These are phyloP conservation scores for Alauda arvensis DNA, from an alignment of 2,797 vertebrate species.

Conservation along the genomic window DNA sequence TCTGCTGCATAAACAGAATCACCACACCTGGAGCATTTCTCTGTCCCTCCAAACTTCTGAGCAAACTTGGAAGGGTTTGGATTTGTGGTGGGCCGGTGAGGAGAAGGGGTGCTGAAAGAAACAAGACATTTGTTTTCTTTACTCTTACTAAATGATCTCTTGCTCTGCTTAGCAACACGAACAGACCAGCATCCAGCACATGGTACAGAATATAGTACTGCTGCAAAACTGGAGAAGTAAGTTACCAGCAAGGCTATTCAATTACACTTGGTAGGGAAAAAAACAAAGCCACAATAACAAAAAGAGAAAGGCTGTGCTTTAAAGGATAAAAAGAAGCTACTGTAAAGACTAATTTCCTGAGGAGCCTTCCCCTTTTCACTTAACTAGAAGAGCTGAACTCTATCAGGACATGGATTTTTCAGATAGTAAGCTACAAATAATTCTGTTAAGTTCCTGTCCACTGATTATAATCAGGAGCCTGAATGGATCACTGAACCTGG, in stretches of 20 bases:
- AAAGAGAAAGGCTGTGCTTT: background rate
- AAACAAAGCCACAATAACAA: background rate
- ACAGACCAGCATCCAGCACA: background rate
- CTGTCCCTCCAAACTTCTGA: constrained; percentile 89
- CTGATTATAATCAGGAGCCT: background rate
- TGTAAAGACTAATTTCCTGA: background rate
- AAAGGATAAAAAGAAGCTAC: background rate
- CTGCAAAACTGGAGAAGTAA: background rate
- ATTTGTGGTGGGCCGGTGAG: constrained; percentile 86
- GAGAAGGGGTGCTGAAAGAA: constrained; percentile 73
- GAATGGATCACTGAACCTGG: background rate
- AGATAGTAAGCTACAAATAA: background rate
- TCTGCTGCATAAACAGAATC: constrained; percentile 91
- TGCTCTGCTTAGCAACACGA: background rate
- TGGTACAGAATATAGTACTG: background rate
- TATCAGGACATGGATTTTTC: background rate
- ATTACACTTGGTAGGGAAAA: background rate
- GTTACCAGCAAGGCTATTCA: background rate
- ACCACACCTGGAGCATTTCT: constrained; percentile 89
- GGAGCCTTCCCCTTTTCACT: background rate
- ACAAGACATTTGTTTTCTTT: background rate
- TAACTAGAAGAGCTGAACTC: background rate
- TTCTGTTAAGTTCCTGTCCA: background rate
- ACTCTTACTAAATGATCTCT: background rate
- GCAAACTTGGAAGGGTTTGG: constrained; percentile 91